Evolutionary conservation across 2,113 vertebrate species (phyloP).

Genomic region (Gallinago paraguaiae): DNA sequence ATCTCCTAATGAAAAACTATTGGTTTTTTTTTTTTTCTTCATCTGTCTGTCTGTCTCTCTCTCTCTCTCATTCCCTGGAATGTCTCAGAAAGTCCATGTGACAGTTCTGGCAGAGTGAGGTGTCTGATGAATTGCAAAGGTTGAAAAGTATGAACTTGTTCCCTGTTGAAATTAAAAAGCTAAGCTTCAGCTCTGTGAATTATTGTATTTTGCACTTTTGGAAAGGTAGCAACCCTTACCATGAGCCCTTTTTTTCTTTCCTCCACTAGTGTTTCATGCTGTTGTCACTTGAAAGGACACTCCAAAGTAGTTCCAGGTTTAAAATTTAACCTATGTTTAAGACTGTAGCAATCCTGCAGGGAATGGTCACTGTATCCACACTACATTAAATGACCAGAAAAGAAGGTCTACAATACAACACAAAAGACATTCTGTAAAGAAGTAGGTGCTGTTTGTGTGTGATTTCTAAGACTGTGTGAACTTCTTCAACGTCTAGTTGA

Average conservation of each 20-base stretch:
- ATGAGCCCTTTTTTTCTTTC: not conserved
- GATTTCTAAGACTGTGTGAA: not conserved
- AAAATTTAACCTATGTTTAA: not conserved
- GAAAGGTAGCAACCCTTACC: not conserved
- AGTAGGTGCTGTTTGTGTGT: not conserved
- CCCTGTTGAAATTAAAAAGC: constrained; percentile 37
- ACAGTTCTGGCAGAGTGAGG: not conserved
- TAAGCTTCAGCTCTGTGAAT: not conserved
- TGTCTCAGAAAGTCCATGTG: not conserved
- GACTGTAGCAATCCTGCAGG: not conserved
- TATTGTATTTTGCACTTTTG: constrained; percentile 9
- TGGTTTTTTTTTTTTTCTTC: not conserved
- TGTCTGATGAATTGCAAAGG: not conserved
- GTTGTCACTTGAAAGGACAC: not conserved
- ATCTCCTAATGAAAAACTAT: not conserved
- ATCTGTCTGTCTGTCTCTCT: not conserved
- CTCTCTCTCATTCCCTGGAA: not conserved
- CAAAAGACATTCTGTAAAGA: not conserved
- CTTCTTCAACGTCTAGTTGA: not conserved
- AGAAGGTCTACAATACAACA: not conserved
- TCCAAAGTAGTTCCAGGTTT: not conserved
- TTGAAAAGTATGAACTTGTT: constrained; percentile 32
- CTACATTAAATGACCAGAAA: not conserved
- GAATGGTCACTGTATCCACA: not conserved
- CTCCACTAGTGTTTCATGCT: not conserved